Percentiles rank a stretch among this genome's conserved stretches.
These are phyloP conservation scores for Aphelenchoides avenae DNA, from an alignment of 1,140 invertebrate species.

Conservation along the genomic window DNA sequence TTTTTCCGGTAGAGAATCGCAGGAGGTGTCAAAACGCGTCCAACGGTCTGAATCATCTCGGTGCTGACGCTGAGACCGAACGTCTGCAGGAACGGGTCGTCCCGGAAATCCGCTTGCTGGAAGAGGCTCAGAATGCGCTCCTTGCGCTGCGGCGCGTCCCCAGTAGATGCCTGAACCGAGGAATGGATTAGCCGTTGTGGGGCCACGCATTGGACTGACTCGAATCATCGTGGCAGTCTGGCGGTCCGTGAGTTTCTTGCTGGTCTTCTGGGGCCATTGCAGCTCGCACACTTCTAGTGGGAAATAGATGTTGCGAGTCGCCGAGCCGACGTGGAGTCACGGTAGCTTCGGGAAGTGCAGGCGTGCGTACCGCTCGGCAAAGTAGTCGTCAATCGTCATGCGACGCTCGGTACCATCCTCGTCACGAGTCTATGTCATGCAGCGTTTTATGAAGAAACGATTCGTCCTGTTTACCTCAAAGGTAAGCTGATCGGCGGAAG, in stretches of 20 bases:
- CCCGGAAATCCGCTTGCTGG: conserved; percentile 93
- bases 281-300: conserved; percentile 98
- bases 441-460: too few relatives aligned
- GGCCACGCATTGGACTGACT: conserved; percentile 53
- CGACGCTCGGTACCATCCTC: neutral
- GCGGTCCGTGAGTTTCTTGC: conserved; percentile 99
- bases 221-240: conserved; percentile 96
- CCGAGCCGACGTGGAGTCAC: conserved; percentile 97
- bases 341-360: conserved; percentile 79
- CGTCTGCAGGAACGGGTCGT: conserved; percentile 95
- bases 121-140: conserved; percentile 98
- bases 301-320: conserved; percentile 99
- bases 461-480: too few relatives aligned
- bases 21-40: conserved; percentile 88
- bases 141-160: conserved; percentile 93
- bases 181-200: conserved; percentile 39
- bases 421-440: too few relatives aligned
- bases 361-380: conserved; percentile 90
- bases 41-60: conserved; percentile 97
- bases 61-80: conserved; percentile 94
- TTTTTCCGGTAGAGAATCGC: conserved; percentile 98
- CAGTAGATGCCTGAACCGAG: conserved; percentile 86
- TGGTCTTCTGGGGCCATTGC: conserved; percentile 95
- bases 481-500: conserved; percentile 29
- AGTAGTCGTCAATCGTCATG: conserved; percentile 96